Base-by-base conservation (phyloP, 2,797 vertebrate species). In the Esox lucius region DNA sequence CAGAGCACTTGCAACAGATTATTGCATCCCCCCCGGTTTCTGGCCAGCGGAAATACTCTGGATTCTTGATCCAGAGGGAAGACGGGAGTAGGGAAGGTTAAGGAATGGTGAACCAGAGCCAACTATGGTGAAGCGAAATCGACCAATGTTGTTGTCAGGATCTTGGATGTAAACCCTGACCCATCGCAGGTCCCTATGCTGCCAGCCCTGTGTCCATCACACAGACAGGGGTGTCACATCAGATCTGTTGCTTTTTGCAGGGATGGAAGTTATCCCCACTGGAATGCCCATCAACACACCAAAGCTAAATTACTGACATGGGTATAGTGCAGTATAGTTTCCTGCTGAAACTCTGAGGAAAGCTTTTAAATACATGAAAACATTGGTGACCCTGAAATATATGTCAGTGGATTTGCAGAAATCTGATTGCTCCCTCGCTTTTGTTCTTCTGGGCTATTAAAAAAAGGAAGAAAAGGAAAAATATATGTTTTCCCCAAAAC, bases 11-110 rank as follows among this genome's bases (percentile, higher is more conserved):
- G 74, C 70, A 69, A 78, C 72, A n/a, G 24, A 74, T 67, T 12
- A 65, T 35, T 35, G 26, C 51, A 68, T 75, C 35, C n/a, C 28
- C 79, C 74, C 71, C 79, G 19, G 49, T 69, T 81, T 68, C 82
- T 80, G 73, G 53, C 78, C 35, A 13, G 61, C 70, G 73, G 33
- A 67, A 65, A 49, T 74, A 79, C 71, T 35, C 7, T 11, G 68
- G 13, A 0, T 48, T 12, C 5, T 19, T 24, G 78, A 82, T 80
- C 86, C 85, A 87, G 72, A 74, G 71, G 67, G 85, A 83, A 17
- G 28, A 67, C 53, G 35, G 42, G 75, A 31, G 4, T 6, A 42
- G n/a, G 75, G 62, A 56, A 24, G 22, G 16, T 28, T 28, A 16
- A 76, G 71, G 7, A 69, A 61, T 72, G 74, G 24, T 6, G n/a